Percentiles rank a stretch among this genome's conserved stretches.
These are phyloP conservation scores for Lamellibrachia luymesi DNA, from an alignment of 1,140 invertebrate genomes.

Conservation along the genomic window DNA sequence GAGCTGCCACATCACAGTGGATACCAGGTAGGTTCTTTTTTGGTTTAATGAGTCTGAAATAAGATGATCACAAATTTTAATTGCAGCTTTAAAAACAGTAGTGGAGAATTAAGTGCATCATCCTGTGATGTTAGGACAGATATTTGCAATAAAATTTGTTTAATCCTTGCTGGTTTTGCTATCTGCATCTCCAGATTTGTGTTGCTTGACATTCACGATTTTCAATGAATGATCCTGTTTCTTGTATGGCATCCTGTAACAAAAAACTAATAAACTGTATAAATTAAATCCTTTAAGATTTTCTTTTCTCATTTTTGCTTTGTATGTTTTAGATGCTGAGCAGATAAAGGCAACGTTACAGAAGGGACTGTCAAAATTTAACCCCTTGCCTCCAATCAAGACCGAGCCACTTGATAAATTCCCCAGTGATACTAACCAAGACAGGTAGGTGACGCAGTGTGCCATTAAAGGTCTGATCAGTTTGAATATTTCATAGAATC, in stretches of 20 bases:
- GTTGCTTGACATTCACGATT: not conserved
- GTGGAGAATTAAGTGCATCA: not conserved
- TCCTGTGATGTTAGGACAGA: not conserved
- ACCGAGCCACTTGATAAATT: not conserved
- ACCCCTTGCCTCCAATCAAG: not conserved
- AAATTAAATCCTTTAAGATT: not conserved
- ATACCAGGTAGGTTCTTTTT: no score
- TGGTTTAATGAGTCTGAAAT: no score
- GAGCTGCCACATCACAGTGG: no score
- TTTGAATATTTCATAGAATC: no score
- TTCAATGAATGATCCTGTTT: not conserved
- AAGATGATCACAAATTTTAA: no score
- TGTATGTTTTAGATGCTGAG: not conserved
- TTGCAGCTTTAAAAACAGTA: no score
- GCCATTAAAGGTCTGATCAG: no score
- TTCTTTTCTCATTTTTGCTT: not conserved
- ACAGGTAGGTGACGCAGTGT: not conserved
- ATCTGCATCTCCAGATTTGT: not conserved
- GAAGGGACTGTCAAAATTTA: conserved; percentile 3
- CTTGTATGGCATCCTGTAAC: not conserved
- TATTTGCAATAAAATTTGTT: not conserved
- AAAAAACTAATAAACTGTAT: not conserved
- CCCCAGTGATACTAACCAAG: not conserved
- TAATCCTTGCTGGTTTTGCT: not conserved
- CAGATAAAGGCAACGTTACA: not conserved